Conservation (phyloP, 1,140 invertebrate genomes). For the Rhopalosiphum maidis region DNA sequence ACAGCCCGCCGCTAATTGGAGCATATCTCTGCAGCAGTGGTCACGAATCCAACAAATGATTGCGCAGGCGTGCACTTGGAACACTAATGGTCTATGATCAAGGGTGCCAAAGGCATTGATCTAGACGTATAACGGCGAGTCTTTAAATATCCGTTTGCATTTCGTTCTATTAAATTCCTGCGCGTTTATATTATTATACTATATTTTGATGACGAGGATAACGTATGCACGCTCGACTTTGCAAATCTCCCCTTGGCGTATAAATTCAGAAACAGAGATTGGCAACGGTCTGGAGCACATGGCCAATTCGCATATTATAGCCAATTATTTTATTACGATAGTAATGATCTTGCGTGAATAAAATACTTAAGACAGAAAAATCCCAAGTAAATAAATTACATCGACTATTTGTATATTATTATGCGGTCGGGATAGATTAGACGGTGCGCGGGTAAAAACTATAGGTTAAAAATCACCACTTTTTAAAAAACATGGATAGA, state of each 20-base stretch:
- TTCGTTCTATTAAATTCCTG: constrained; percentile 38
- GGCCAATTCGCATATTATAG: not conserved
- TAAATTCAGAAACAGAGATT: not conserved
- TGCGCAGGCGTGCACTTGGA: not conserved
- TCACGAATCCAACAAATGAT: not conserved
- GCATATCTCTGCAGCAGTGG: not conserved
- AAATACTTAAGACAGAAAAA: not conserved
- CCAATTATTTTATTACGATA: not conserved
- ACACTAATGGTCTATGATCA: not conserved
- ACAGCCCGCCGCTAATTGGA: not conserved
- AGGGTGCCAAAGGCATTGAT: constrained; percentile 12
- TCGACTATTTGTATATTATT: not conserved
- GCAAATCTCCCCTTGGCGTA: not conserved
- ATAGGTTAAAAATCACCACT: not conserved
- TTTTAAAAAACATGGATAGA: not conserved
- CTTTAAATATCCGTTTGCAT: constrained; percentile 44
- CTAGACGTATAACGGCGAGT: not conserved
- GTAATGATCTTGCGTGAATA: not conserved
- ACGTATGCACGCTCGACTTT: not conserved
- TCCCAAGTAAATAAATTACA: not conserved
- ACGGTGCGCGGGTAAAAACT: too few relatives aligned
- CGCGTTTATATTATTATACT: not conserved
- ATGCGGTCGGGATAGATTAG: not conserved
- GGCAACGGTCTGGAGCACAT: constrained; percentile 9
- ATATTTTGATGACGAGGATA: not conserved